Conservation (phyloP, 2,797 vertebrate species). For the Pteropus rufus region DNA sequence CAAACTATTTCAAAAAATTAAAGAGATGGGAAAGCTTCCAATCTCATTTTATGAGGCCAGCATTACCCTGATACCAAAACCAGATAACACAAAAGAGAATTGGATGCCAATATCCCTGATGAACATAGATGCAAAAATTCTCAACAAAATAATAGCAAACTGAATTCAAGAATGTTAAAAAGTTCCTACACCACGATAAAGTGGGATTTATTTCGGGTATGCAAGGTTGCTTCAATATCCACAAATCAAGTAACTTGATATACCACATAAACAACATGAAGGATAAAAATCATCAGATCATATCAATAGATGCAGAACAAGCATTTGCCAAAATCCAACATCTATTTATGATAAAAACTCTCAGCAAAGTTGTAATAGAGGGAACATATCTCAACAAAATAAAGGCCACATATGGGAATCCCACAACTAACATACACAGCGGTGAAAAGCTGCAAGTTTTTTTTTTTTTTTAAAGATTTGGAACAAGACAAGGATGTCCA, state of each 20-base stretch:
- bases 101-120: background rate
- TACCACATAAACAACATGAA: background rate
- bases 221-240: too few relatives aligned
- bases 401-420: too few relatives aligned
- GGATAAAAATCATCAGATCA: background rate
- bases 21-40: background rate
- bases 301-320: background rate
- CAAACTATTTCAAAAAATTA: background rate
- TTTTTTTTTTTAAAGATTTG: too few relatives aligned
- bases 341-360: too few relatives aligned
- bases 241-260: too few relatives aligned
- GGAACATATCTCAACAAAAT: too few relatives aligned
- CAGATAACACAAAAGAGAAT: background rate
- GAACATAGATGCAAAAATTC: background rate
- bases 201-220: background rate
- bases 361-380: too few relatives aligned
- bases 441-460: too few relatives aligned
- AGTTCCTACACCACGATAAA: background rate
- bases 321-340: background rate
- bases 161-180: background rate
- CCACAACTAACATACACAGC: too few relatives aligned
- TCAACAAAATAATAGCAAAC: background rate
- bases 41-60: too few relatives aligned
- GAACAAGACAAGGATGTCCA: too few relatives aligned
- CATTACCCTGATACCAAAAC: background rate